phyloP scores from a whole-genome alignment of 2,113 vertebrate genomes.

The Opisthocomus hoazin region DNA sequence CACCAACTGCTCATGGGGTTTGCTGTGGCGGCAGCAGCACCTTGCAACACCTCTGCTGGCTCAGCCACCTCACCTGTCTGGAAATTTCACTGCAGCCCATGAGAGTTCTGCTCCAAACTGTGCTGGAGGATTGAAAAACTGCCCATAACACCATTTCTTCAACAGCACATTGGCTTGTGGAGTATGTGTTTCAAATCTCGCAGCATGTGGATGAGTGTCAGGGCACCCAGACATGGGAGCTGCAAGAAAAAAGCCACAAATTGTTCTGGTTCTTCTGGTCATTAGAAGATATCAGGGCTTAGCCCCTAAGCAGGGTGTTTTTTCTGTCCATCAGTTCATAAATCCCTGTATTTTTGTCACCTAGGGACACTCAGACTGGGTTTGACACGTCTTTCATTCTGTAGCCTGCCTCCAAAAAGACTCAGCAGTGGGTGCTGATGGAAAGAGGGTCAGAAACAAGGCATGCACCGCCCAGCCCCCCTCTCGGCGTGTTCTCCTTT shows the following conservation, averaged over 20 bases:
- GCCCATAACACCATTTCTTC: not conserved
- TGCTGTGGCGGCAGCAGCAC: not conserved
- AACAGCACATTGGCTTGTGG: not conserved
- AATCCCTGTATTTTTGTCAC: not conserved
- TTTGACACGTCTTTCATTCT: not conserved
- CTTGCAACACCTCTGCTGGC: not conserved
- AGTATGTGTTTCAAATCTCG: not conserved
- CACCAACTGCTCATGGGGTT: accelerated
- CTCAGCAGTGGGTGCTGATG: not conserved
- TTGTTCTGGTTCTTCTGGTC: too few relatives aligned
- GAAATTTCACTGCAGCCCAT: not conserved
- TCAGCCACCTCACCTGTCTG: not conserved
- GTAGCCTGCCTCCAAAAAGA: not conserved
- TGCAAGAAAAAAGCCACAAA: not conserved
- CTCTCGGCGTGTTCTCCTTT: accelerated
- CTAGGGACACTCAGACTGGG: not conserved
- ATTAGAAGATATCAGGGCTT: not conserved
- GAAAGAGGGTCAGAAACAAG: not conserved
- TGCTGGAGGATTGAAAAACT: not conserved
- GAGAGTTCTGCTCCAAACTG: not conserved
- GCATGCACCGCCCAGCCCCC: not conserved
- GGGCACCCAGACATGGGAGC: not conserved
- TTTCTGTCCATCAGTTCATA: not conserved
- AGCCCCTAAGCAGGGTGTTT: not conserved
- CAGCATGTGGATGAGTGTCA: not conserved